Conservation (phyloP, 1,140 invertebrate species). For the Papilio aristodemus region DNA sequence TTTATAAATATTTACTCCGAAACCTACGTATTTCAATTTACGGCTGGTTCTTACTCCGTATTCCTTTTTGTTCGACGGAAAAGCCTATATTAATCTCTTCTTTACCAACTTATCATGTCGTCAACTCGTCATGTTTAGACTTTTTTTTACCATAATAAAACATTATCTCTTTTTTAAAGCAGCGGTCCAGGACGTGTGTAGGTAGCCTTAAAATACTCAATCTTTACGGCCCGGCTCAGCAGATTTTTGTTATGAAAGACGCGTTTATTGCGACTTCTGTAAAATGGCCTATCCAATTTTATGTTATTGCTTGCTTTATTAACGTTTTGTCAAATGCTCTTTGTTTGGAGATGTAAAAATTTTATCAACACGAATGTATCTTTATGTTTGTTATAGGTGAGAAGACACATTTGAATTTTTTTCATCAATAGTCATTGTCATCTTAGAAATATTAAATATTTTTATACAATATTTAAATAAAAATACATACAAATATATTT, state of each 20-base stretch:
- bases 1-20: no score
- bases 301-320: conserved; percentile 21
- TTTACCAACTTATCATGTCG: no score
- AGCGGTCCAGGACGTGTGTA: background rate
- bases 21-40: no score
- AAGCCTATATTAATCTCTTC: no score
- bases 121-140: no score
- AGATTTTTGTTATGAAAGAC: conserved; percentile 27
- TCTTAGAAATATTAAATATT: no score
- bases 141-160: no score
- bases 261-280: conserved; percentile 30
- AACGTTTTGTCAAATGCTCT: conserved; percentile 17
- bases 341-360: conserved; percentile 15
- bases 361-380: background rate
- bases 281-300: conserved; percentile 26
- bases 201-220: conserved; percentile 23
- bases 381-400: background rate
- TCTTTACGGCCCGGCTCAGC: conserved; percentile 22
- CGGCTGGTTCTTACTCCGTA: no score
- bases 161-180: background rate
- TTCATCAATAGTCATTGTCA: no score
- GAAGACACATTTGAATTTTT: background rate
- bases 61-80: no score
- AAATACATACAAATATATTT: no score
- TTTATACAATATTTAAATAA: no score